Conservation (phyloP, 2,797 vertebrate genomes). For the Girardinus metallicus region DNA sequence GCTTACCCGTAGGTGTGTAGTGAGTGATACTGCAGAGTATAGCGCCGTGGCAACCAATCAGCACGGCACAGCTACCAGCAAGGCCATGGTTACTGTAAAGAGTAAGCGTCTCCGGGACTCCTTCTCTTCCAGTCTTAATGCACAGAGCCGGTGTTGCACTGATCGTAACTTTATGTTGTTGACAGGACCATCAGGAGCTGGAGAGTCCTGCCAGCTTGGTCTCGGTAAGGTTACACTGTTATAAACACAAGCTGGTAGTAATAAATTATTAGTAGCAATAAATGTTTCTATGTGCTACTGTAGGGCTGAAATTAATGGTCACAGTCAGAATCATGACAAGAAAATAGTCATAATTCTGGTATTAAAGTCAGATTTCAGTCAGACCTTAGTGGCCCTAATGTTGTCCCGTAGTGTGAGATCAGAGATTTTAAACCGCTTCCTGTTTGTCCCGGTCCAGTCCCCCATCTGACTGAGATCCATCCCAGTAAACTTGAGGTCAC, state of each 20-base stretch:
- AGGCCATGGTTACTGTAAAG: conserved; percentile 87
- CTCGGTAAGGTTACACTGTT: conserved; percentile 57
- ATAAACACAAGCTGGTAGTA: not conserved
- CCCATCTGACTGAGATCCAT: conserved; percentile 82
- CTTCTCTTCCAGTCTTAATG: too few species aligned
- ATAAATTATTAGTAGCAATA: too few species aligned
- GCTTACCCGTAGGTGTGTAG: conserved; percentile 80
- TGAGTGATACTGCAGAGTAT: conserved; percentile 93
- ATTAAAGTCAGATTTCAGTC: too few species aligned
- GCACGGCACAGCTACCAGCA: conserved; percentile 88
- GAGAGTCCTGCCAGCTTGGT: conserved; percentile 70
- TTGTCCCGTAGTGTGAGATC: not conserved
- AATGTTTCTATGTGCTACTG: too few species aligned
- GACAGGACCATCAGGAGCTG: conserved; percentile 69
- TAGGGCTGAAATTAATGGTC: too few species aligned
- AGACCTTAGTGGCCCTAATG: too few species aligned
- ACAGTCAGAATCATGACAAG: too few species aligned
- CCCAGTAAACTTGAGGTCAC: conserved; percentile 91
- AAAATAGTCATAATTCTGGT: too few species aligned
- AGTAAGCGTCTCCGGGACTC: conserved; percentile 78
- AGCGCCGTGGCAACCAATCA: conserved; percentile 91
- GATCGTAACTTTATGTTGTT: not conserved
- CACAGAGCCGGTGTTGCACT: not conserved
- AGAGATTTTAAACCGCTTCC: not conserved
- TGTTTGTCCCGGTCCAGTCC: conserved; percentile 76